These are phyloP conservation scores for Crossocerus cetratus DNA, from an alignment of 2,888 invertebrate species.

Conservation along the genomic window DNA sequence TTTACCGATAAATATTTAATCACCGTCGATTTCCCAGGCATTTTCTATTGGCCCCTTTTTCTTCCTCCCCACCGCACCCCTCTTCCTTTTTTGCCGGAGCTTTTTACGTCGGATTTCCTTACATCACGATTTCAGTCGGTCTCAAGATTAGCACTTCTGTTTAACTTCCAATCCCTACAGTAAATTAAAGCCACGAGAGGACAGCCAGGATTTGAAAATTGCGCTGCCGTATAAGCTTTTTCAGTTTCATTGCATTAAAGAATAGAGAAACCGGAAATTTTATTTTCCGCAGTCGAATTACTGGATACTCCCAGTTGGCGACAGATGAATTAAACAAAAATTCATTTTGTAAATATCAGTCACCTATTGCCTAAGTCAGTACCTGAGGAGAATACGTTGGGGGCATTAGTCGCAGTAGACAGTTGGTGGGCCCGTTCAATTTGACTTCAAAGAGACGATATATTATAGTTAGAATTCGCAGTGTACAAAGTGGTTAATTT, in stretches of 20 bases:
- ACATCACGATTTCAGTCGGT: background rate
- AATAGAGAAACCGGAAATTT: too few species aligned
- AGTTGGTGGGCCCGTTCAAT: too few species aligned
- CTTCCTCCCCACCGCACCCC: background rate
- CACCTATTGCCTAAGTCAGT: too few species aligned
- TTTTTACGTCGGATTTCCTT: background rate
- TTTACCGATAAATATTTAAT: constrained; percentile 70
- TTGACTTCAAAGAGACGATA: too few species aligned
- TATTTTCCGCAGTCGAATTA: too few species aligned
- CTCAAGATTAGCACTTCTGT: background rate
- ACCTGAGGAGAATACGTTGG: too few species aligned
- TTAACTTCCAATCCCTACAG: background rate
- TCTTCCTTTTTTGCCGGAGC: background rate
- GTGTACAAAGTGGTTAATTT: background rate
- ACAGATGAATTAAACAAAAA: too few species aligned
- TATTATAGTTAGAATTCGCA: background rate
- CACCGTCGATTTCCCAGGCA: constrained; percentile 49
- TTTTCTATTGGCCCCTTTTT: background rate
- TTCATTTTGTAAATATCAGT: too few species aligned
- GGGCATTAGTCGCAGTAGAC: too few species aligned
- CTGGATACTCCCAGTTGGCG: too few species aligned
- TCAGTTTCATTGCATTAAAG: background rate
- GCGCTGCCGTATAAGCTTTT: background rate
- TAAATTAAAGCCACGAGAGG: too few species aligned
- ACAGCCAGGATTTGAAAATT: too few species aligned